A percentile compares a stretch with the other conserved stretches of the same genome.
Evolutionary conservation across 2,888 invertebrate species (phyloP).

Genomic region (Hirtodrosophila alboralis): DNA sequence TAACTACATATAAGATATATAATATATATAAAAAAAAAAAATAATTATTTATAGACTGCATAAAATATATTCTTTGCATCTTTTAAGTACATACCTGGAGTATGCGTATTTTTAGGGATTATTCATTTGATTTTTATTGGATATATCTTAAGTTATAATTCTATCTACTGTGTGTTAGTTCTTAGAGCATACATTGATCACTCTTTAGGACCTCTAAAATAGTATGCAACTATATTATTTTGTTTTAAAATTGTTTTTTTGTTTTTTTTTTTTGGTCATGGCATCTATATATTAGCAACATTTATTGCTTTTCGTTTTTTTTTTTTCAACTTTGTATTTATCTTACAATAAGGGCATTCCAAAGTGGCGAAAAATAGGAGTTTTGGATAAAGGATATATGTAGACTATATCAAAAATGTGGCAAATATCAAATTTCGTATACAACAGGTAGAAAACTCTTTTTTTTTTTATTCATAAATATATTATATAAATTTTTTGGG

Average conservation of each 20-base stretch:
- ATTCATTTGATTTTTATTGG: background rate
- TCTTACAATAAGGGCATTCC: conserved; percentile 48
- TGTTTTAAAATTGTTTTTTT: conserved; percentile 1
- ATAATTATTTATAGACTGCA: conserved; percentile 23
- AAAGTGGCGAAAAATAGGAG: background rate
- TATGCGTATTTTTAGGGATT: conserved; percentile 14
- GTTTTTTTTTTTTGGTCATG: conserved; percentile 38
- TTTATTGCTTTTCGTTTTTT: conserved; percentile 39
- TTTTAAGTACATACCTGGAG: conserved; percentile 49
- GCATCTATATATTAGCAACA: conserved; percentile 23
- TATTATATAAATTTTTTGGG: no score
- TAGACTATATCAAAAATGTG: no score
- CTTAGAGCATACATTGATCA: conserved; percentile 2
- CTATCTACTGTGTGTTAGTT: conserved; percentile 1
- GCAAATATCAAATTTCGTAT: background rate
- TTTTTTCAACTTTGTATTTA: conserved; percentile 14
- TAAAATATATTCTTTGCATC: conserved; percentile 20
- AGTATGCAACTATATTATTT: conserved; percentile 4
- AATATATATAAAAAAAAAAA: conserved; percentile 18
- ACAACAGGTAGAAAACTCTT: background rate
- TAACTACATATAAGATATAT: conserved; percentile 16
- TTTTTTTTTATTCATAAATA: no score
- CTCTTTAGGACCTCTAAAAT: background rate
- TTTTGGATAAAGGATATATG: no score
- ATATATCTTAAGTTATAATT: background rate